Base-by-base conservation (phyloP, 2,888 invertebrate genomes). In the Heliconius ismenius region DNA sequence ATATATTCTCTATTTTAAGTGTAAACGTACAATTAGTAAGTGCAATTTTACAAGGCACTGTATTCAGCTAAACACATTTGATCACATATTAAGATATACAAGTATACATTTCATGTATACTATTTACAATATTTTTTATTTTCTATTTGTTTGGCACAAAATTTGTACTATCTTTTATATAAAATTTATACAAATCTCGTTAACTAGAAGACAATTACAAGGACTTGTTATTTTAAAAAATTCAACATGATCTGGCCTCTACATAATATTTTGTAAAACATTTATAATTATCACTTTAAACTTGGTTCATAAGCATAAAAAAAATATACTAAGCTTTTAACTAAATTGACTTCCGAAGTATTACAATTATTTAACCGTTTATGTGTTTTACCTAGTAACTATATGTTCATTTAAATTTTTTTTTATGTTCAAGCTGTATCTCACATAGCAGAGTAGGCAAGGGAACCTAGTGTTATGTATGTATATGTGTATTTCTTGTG, bases 41-140 rank as follows among this genome's bases (percentile, higher is more conserved):
- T 54, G 54, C 21, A 70, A 7, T 32, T 58, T 32, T 54, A 70
- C 36, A 67, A 70, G 58, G 70, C 81, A 81, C 72, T 87, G 87
- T 88, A 78, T 83, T 80, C 3, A 3, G 39, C 15, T 43, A 49
- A 77, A 73, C 76, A 74, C 67, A 63, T 75, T 74, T 68, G 28
- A 54, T 73, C 78, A 32, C 70, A 64, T 70, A 77, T 78, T 64
- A 49, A 76, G 54, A 21, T 3, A 18, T 39, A 62, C 18, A 3
- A 62, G 36, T 54, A 15, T 54, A 72, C 26, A 54, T 76, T 62
- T 32, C 10, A 36, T 68, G 73, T 54, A 65, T 65, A 74, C 7
- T 24, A 58, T 36, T 58, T 9, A 58, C 3, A 58, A 9, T 36
- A 70, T 28, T 28, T 28, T 28, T 28, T 28, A 28, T 28, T 28